Evolutionary conservation across 2,113 vertebrate genomes (phyloP).

Genomic region (Syrrhaptes paradoxus): DNA sequence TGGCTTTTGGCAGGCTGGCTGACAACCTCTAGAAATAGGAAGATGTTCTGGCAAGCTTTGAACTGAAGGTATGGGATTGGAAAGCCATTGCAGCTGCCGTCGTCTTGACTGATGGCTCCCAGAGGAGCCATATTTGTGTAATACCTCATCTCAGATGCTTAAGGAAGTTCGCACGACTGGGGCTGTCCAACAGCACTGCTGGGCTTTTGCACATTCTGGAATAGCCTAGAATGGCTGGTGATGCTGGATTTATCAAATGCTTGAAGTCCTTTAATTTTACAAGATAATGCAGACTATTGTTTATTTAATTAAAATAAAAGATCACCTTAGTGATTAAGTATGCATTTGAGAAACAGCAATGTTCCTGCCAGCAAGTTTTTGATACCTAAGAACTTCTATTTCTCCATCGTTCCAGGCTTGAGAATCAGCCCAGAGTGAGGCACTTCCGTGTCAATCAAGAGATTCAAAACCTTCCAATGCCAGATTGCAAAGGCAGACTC

Average conservation of each 20-base stretch:
- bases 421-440: not conserved
- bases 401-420: not conserved
- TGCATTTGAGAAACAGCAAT: not conserved
- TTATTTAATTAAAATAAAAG: slow-evolving; percentile 21
- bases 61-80: slow-evolving; percentile 44
- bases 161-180: not conserved
- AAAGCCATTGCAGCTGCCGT: slow-evolving; percentile 35
- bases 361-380: not conserved
- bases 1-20: slow-evolving; percentile 49
- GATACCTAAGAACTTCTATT: not conserved
- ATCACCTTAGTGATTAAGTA: not conserved
- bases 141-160: slow-evolving; percentile 44
- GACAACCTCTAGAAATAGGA: slow-evolving; percentile 40
- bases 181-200: not conserved
- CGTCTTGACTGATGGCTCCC: slow-evolving; percentile 34
- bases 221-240: not conserved
- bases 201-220: not conserved
- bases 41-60: slow-evolving; percentile 65
- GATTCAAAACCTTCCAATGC: not conserved
- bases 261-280: not conserved
- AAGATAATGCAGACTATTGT: not conserved
- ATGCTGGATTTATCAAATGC: not conserved
- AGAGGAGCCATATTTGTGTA: slow-evolving; percentile 29
- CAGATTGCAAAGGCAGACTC: not conserved
- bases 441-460: not conserved